Evolutionary conservation across 2,113 vertebrate genomes (phyloP), one percentile per base, ranked within the genome.

Genomic region (Theropithecus gelada): DNA sequence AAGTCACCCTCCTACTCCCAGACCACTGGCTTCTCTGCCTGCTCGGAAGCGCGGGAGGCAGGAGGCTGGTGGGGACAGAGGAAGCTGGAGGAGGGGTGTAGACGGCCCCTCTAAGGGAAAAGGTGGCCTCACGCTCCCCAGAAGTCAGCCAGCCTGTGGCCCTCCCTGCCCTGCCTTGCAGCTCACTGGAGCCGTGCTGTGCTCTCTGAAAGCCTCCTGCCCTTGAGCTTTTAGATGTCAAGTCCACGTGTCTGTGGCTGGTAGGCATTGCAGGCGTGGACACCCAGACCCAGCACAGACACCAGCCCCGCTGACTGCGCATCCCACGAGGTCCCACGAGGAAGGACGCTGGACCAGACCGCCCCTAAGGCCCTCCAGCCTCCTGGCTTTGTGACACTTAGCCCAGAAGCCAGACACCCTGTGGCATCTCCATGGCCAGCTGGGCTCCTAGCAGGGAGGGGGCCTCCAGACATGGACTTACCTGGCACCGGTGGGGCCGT

Each of bases 401-500:
- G 59, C n/a, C 18, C 43, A 50, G 48, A 73, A 40, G 16, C 25
- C 2, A 12, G 43, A n/a, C 22, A 72, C 8, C 12, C 25, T 27
- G 1, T n/a, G 23, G 8, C 18, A 0, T 38, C 35, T 32, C 59
- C 40, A n/a, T 0, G 64, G 8, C 66, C 66, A 14, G 27, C 5
- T 9, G 30, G 9, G n/a, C 6, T 80, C 73, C 66, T 35, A n/a
- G 6, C 35, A 57, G 45, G 57, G n/a, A 82, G 25, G n/a, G 11
- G 23, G 30, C 17, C n/a, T 64, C 35, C 35, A 70, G 73, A 38
- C 2, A 30, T 82, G 30, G 59, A 64, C 90, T 96, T 93, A 98
- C 96, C 96, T 61, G 52, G 40, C 59, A 76, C 96, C 97, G 85
- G 97, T 88, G 96, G 98, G 98, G 95, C 98, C 98, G 50, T 98